Percentiles rank a stretch among this genome's conserved stretches.
Evolutionary conservation across 2,113 vertebrate species (phyloP).

Genomic region (Numenius arquata): DNA sequence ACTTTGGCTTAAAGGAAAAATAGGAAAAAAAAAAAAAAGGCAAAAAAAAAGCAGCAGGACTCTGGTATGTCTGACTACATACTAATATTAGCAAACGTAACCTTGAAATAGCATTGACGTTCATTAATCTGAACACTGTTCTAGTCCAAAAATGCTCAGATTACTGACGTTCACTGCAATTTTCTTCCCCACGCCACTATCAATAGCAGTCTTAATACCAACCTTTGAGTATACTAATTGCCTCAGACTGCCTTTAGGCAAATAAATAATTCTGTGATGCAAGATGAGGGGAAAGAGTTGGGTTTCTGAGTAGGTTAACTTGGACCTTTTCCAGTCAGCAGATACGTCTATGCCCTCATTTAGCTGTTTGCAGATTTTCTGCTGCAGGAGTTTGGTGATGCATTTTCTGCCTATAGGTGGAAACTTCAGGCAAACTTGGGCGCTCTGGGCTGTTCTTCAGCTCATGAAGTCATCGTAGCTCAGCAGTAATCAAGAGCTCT

Average conservation of each 20-base stretch:
- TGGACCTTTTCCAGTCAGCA: slow-evolving; percentile 8
- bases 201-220: not conserved
- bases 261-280: slow-evolving; percentile 15
- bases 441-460: not conserved
- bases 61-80: slow-evolving; percentile 49
- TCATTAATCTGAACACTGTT: slow-evolving; percentile 33
- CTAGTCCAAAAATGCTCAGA: not conserved
- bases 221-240: not conserved
- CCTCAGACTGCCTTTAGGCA: not conserved
- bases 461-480: not conserved
- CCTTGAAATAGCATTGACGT: slow-evolving; percentile 35
- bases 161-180: not conserved
- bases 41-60: not conserved
- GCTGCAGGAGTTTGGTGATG: not conserved
- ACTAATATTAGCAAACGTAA: slow-evolving; percentile 47
- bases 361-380: not conserved
- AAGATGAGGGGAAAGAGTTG: not conserved
- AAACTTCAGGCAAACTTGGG: not conserved
- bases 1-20: slow-evolving; percentile 24
- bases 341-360: not conserved
- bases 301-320: not conserved
- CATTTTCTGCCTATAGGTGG: not conserved
- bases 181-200: not conserved
- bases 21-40: not conserved
- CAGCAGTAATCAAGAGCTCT: not conserved